Conservation (phyloP, 2,113 vertebrate genomes). For the pig (Sus scrofa) region DNA sequence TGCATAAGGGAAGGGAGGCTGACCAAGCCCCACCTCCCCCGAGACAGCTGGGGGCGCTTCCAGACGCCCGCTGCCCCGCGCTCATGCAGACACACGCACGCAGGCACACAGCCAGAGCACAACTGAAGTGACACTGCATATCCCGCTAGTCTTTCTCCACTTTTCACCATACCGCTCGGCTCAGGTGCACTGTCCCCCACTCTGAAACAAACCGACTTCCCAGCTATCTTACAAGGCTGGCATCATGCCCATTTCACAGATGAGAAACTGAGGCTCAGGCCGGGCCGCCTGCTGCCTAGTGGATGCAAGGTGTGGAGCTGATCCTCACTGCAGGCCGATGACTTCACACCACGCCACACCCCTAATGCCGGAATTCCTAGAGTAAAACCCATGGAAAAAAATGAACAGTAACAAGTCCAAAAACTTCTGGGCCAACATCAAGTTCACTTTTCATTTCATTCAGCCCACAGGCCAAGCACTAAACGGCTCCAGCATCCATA, state of each 20-base stretch:
- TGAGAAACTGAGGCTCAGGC: neutral
- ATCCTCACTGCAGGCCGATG: neutral
- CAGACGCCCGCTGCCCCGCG: neutral
- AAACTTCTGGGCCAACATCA: neutral
- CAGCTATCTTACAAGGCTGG: neutral
- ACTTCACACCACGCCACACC: too few relatives aligned
- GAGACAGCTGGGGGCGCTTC: neutral
- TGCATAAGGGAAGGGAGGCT: neutral
- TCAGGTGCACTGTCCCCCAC: accelerated
- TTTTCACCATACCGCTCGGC: neutral
- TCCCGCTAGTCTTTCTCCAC: neutral
- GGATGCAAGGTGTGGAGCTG: neutral
- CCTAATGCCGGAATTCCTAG: neutral
- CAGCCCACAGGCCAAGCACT: neutral
- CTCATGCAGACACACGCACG: neutral
- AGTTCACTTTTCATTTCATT: neutral
- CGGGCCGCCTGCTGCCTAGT: accelerated
- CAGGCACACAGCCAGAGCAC: neutral
- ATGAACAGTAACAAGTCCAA: neutral
- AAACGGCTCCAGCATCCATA: neutral
- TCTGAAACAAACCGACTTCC: neutral
- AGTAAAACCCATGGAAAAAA: too few relatives aligned
- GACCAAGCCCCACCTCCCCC: neutral
- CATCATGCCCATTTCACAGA: neutral
- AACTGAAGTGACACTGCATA: neutral